Percentiles rank a stretch among this genome's conserved stretches.
Evolutionary conservation across 2,888 invertebrate genomes (phyloP).

Genomic region (Octonoba sinensis): DNA sequence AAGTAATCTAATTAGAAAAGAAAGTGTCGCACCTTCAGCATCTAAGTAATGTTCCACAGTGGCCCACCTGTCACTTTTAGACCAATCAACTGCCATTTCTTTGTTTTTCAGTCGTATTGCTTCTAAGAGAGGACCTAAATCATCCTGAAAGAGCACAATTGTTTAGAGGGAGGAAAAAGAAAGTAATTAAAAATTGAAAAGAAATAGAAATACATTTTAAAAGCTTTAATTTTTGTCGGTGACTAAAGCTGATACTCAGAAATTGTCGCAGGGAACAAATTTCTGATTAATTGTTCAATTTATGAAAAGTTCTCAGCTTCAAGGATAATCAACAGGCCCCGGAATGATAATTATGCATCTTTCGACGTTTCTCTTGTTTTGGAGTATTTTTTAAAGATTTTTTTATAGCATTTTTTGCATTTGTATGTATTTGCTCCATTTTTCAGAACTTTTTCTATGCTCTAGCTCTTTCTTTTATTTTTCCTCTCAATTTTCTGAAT

Average conservation of each 20-base stretch:
- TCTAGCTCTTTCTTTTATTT: no score
- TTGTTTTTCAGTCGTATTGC: constrained; percentile 82
- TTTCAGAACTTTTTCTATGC: no score
- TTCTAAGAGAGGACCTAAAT: constrained; percentile 81
- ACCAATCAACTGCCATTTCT: constrained; percentile 82
- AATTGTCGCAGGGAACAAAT: not conserved
- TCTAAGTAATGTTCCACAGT: constrained; percentile 77
- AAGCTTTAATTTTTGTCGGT: no score
- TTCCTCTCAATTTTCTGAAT: no score
- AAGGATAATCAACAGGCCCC: no score
- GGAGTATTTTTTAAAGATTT: no score
- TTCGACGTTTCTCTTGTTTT: no score
- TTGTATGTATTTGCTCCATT: no score
- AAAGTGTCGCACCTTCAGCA: constrained; percentile 69
- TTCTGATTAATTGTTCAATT: not conserved
- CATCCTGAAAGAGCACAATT: constrained; percentile 73
- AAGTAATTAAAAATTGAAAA: not conserved
- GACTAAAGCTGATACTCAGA: not conserved
- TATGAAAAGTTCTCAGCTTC: no score
- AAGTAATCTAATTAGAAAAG: not conserved
- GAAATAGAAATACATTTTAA: not conserved
- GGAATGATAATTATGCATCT: no score
- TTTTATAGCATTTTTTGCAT: no score
- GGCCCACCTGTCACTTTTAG: constrained; percentile 86
- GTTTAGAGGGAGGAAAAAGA: constrained; percentile 3